Base-by-base conservation (phyloP, 1,140 invertebrate species). In the Branchinecta lynchi region DNA sequence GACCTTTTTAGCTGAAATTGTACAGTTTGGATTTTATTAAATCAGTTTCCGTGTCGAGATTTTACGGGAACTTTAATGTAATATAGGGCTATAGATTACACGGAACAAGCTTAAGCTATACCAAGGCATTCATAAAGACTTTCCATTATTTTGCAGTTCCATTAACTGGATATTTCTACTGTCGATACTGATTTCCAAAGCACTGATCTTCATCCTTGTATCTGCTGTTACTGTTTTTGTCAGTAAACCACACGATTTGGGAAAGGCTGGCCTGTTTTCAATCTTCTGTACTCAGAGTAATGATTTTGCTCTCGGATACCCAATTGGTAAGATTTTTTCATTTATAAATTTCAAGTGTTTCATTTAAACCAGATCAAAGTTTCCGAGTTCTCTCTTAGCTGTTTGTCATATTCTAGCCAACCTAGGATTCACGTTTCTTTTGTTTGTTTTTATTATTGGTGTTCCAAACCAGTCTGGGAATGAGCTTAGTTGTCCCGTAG, bases 261-360 rank as follows among this genome's bases (percentile, higher is more conserved):
- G 89, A 12, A 84, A 87, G 75, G 90, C 91, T 69, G 94, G 92
- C 15, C 81, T 97, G 21, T 93, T 90, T 83, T 90, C 90, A 32
- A 97, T 98, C 74, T 96, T 97, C 78, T 90, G 89, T 66, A 97
- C 94, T 0, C 93, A 97, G 77, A 95, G 92, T 77, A 98, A 98
- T 84, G 95, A 98, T 80, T 97, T 98, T 83, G 95, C 95, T 66
- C 85, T 98, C 73, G 94, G 94, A 71, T 96, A 90, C 81, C 94
- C 95, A 6, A 95, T 97, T 75, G 86, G 92, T 94, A 84, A 87
- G 85, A 82, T 71, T 45, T 17, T 32, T 72, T 45, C 21, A 68
- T 69, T 9, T 45, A 43, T n/a, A n/a, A 10, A 45, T 66, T 32
- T 32, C 5, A 32, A 32, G 32, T 1, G 32, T 32, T 43, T 21